Base-by-base conservation (phyloP, 2,888 invertebrate genomes). In the Gymnosoma rotundatum region DNA sequence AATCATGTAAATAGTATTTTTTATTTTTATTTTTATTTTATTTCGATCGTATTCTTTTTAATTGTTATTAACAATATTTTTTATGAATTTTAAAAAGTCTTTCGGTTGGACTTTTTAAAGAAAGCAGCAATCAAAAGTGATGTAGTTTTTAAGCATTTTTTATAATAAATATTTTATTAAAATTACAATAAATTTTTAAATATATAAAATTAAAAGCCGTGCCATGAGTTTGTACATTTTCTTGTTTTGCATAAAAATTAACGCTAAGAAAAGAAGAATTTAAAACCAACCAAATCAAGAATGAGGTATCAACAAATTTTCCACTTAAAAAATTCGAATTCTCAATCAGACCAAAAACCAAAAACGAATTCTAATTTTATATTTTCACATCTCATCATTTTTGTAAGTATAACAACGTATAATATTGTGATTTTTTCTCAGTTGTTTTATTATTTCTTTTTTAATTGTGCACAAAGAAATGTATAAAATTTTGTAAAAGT, bases 101-200 rank as follows among this genome's bases (percentile, higher is more conserved):
- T 78, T 78, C 84, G 84, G 69, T 82, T 78, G 81, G 84, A 81
- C 84, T 83, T 83, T 82, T 86, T 87, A 87, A 88, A 88, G 88
- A 87, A 88, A 88, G 88, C 88, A 87, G 88, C 89, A 88, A 88
- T 89, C 89, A 90, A 91, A 91, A 91, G 91, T 91, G 92, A 91
- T 91, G 91, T 91, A 91, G 91, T 89, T 88, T 61, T 89, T 91
- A 91, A 91, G 91, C 52, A 72, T 81, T 85, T 87, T 83, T 78
- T 83, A 79, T 60, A 79, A 72, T 18, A 72, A 82, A 79, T 75
- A 70, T 79, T 78, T 88, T 88, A 86, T 78, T 42, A 76, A 78
- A 85, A 86, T 48, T 14, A 70, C 14, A 69, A 88, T 88, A 88
- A 88, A 89, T 86, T 86, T 86, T 63, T 63, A 36, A 60, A 58